Evolutionary conservation across 2,113 vertebrate genomes (phyloP).

Genomic region (Ageneiosus marmoratus): DNA sequence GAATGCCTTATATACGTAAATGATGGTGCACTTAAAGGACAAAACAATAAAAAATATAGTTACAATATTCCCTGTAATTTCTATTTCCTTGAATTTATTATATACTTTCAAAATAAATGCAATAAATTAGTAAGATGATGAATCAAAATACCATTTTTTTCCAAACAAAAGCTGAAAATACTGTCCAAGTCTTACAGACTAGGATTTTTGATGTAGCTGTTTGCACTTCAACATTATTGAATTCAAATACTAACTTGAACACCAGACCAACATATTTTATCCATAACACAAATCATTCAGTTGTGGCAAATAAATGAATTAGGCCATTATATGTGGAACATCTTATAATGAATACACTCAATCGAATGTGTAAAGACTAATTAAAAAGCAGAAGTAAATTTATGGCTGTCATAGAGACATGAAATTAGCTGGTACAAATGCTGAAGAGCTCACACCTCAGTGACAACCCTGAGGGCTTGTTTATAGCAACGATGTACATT

Average conservation of each 20-base stretch:
- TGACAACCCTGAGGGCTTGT: background rate
- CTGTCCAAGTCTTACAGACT: background rate
- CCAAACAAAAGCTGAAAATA: background rate
- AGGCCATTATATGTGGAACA: background rate
- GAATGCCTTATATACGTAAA: too few relatives aligned
- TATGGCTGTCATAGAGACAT: background rate
- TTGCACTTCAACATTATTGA: background rate
- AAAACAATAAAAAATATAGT: too few relatives aligned
- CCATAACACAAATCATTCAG: background rate
- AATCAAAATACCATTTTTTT: background rate
- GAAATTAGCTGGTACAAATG: background rate
- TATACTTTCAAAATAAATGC: background rate
- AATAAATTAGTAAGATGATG: background rate
- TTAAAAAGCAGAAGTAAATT: background rate
- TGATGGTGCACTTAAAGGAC: background rate
- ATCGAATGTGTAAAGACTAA: slow-evolving; percentile 9
- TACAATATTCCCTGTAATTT: background rate
- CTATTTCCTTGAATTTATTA: background rate
- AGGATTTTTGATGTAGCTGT: background rate
- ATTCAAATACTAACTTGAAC: background rate
- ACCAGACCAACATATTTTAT: background rate
- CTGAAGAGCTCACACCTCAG: background rate
- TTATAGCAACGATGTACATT: slow-evolving; percentile 1
- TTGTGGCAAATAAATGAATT: background rate
- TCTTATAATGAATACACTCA: slow-evolving; percentile 6